Percentiles rank a stretch among this genome's conserved stretches.
phyloP scores from a whole-genome alignment of 2,888 invertebrate genomes.

The Linnaemya tessellans region DNA sequence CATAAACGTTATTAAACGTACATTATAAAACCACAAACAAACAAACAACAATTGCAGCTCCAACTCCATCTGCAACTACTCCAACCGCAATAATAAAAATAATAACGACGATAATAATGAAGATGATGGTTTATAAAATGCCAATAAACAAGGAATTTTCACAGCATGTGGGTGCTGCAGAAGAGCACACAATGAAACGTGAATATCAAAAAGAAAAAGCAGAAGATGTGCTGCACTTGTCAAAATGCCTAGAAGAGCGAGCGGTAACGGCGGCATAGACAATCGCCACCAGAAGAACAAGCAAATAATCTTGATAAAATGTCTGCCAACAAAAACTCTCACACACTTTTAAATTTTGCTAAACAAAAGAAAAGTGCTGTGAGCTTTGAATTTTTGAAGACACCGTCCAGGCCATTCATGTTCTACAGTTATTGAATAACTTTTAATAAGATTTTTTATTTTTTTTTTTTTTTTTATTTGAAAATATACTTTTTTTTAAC shows the following conservation, averaged over 20 bases:
- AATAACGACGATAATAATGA: constrained; percentile 13
- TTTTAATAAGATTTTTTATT: neutral
- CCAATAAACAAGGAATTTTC: constrained; percentile 70
- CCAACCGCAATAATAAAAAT: constrained; percentile 32
- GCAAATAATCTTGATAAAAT: constrained; percentile 46
- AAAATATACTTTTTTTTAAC: neutral
- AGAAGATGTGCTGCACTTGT: constrained; percentile 60
- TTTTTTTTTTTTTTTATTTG: neutral
- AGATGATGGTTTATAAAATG: constrained; percentile 63
- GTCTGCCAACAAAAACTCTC: constrained; percentile 14
- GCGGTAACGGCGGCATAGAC: constrained; percentile 45
- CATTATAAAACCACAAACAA: constrained; percentile 45
- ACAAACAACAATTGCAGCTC: constrained; percentile 12
- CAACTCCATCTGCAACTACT: constrained; percentile 9
- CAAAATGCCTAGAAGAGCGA: constrained; percentile 56
- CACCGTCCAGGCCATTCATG: neutral
- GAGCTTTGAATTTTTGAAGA: constrained; percentile 22
- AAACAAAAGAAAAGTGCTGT: constrained; percentile 38
- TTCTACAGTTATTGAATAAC: neutral
- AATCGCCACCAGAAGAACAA: constrained; percentile 34
- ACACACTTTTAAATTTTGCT: constrained; percentile 49
- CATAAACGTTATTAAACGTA: constrained; percentile 69
- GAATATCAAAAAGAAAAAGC: neutral
- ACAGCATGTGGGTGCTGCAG: constrained; percentile 70
- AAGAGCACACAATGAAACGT: constrained; percentile 17